Base-by-base conservation (phyloP, 2,888 invertebrate genomes). In the Oegoconia quadripuncta region DNA sequence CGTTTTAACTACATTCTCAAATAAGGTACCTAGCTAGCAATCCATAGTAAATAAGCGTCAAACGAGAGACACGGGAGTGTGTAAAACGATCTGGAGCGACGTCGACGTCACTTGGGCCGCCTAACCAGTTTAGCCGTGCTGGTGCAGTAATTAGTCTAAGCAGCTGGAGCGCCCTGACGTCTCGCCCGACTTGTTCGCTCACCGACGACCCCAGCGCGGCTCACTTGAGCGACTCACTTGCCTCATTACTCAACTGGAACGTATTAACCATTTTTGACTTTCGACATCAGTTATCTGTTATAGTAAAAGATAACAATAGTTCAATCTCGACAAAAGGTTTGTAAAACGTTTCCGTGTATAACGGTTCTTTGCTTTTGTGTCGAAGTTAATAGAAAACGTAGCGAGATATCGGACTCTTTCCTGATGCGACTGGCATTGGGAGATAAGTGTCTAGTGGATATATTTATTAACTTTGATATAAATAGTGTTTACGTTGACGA, bases 111-210 rank as follows among this genome's bases (percentile, higher is more conserved):
- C 50, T 51, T 49, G 48, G 52, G 55, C 56, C 47, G 55, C 59
- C 73, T 78, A 82, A 81, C 71, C 67, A 69, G 74, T 77, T 81
- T 76, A 80, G 68, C 64, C 63, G 57, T 63, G 65, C 70, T 70
- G 65, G 65, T 70, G 74, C 70, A 75, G 75, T 80, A 81, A 83
- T 84, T 83, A 84, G 74, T 73, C 68, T 74, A 70, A 80, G 71
- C 71, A 74, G 60, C 64, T 62, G 61, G 59, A 66, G 68, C 66
- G 47, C 60, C 61, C 54, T 50, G 54, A 64, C 59, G 61, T 66
- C 51, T 51, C 52, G 50, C 50, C 46, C 59, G 61, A 59, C 67
- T 69, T 58, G 59, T 64, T 59, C 59, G 64, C 60, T 70, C 59
- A 65, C 49, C 28, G 18, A 25, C n/a, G n/a, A n/a, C n/a, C 34